A percentile compares a stretch with the other conserved stretches of the same genome.
Evolutionary conservation across 1,140 invertebrate genomes (phyloP).

Genomic region (Sesamia nonagrioides): DNA sequence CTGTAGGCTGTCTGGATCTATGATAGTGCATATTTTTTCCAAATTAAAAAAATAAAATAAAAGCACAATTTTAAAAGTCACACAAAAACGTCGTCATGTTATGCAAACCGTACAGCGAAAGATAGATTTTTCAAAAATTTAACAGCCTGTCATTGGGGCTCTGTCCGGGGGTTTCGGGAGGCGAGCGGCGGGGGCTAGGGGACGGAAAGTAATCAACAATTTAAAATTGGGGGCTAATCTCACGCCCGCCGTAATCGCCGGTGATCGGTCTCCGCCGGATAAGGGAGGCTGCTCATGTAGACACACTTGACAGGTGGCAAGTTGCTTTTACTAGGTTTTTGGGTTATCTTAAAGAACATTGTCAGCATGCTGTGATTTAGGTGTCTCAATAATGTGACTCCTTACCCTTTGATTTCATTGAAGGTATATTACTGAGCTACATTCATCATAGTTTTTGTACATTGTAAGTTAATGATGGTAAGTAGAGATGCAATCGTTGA

Average conservation of each 20-base stretch:
- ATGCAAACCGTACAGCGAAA: constrained; percentile 52
- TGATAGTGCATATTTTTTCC: too few species aligned
- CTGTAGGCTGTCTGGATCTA: too few species aligned
- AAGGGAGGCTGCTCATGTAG: constrained; percentile 45
- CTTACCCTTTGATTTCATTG: too few species aligned
- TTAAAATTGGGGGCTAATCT: constrained; percentile 83
- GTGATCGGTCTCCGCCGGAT: constrained; percentile 68
- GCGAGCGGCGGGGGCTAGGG: constrained; percentile 35
- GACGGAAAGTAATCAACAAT: constrained; percentile 79
- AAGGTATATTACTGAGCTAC: too few species aligned
- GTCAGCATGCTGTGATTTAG: not conserved
- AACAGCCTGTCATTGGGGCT: constrained; percentile 65
- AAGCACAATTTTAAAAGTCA: not conserved
- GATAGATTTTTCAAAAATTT: constrained; percentile 68
- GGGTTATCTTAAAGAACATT: not conserved
- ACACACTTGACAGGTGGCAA: not conserved
- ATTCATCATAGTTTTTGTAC: too few species aligned
- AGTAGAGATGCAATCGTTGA: too few species aligned
- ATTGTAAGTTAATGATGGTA: too few species aligned
- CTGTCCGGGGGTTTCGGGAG: constrained; percentile 14
- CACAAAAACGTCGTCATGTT: not conserved
- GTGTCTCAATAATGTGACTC: too few species aligned
- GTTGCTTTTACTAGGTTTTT: not conserved
- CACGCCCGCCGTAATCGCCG: constrained; percentile 67
- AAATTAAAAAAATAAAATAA: not conserved